Evolutionary conservation across 2,888 invertebrate species (phyloP).

Genomic region (Pedicia rivosa): DNA sequence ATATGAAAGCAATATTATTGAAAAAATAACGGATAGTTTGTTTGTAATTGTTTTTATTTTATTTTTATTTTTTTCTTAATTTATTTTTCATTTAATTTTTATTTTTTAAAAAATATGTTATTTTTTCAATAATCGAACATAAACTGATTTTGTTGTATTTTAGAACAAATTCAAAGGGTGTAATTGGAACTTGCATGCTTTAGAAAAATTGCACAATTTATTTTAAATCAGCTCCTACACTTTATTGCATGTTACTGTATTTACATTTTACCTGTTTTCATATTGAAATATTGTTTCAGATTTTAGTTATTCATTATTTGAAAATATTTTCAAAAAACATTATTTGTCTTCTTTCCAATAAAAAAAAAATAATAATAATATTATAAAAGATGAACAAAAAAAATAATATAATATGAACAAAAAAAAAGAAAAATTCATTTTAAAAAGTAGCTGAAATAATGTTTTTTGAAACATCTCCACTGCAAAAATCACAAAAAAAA

Average conservation of each 20-base stretch:
- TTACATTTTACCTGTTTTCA: not conserved
- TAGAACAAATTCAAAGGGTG: too few relatives aligned
- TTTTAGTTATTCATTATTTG: constrained; percentile 23
- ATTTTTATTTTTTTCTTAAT: too few relatives aligned
- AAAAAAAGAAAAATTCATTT: constrained; percentile 10
- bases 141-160: too few relatives aligned
- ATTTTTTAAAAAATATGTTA: too few relatives aligned
- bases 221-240: too few relatives aligned
- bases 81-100: too few relatives aligned
- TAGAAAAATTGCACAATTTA: too few relatives aligned
- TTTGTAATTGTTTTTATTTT: not conserved
- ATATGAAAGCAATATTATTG: not conserved
- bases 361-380: constrained; percentile 4
- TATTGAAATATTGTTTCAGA: constrained; percentile 26
- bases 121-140: too few relatives aligned
- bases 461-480: constrained; percentile 25
- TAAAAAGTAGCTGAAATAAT: constrained; percentile 25
- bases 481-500: constrained; percentile 7
- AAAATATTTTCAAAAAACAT: constrained; percentile 29
- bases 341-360: constrained; percentile 27
- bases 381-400: constrained; percentile 12
- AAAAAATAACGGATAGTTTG: not conserved
- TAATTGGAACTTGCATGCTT: too few relatives aligned
- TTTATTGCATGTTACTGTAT: too few relatives aligned
- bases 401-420: constrained; percentile 12